Evolutionary conservation across 2,113 vertebrate species (phyloP), one percentile per base, ranked within the genome.

Genomic region (Alectura lathami): DNA sequence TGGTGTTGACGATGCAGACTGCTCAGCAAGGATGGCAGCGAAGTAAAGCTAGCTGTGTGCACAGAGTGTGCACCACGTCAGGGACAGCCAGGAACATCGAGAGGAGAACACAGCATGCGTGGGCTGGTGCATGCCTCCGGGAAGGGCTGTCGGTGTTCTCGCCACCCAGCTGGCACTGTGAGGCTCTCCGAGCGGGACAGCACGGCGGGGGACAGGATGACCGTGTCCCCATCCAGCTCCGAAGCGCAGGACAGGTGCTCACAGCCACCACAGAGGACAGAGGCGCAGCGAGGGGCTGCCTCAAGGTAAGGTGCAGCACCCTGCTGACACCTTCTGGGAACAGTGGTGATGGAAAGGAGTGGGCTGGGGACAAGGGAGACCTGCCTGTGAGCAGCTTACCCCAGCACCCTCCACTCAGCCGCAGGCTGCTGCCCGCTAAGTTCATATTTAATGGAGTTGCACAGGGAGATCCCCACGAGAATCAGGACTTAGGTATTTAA

Each of bases 101-200:
- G 66, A 72, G 34, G 72, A 86, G 91, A 81, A 81, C n/a, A 94
- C 80, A 91, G 85, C 70, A 84, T 87, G 17, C 78, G 64, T 68
- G 51, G 38, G 43, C 26, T 78, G 10, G 29, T 89, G 85, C 59
- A 89, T 64, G 64, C 68, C 30, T 89, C 66, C 51, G 32, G 78
- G 75, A 94, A 87, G 53, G 53, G 69, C 32, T 38, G 51, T 60
- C 70, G 89, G 18, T 89, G 87, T 89, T 94, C 84, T 95, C 43
- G n/a, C 16, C 0, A 3, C 40, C 84, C 91, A 87, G 93, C 91
- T 87, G 94, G 93, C 66, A 60, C 4, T 47, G 69, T 51, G 60
- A 87, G 78, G 36, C 43, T 94, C 62, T 89, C 66, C 45, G 86
- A 83, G 75, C 3, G 62, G 72, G 23, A 57, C 6, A 76, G 18